Evolutionary conservation across 2,888 invertebrate species (phyloP), one percentile per base, ranked within the genome.

Genomic region (Dicycla oo): DNA sequence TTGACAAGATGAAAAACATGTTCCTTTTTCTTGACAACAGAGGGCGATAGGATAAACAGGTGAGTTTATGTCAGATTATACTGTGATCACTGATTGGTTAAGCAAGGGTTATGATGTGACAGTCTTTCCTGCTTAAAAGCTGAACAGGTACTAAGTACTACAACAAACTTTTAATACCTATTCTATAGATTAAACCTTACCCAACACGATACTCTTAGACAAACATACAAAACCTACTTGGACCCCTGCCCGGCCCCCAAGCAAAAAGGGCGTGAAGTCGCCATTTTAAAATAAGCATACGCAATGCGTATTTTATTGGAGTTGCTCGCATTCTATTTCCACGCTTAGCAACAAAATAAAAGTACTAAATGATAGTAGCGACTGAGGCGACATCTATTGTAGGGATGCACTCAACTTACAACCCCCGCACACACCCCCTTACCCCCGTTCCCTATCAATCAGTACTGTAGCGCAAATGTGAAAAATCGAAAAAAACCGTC

Each of bases 401-500:
- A 71, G 58, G 61, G 62, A 72, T 86, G 86, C 84, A 86, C 77
- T 86, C 60, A 76, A 86, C 80, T 51, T n/a, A n/a, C 26, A 53
- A 57, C 61, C 56, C 53, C 34, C 53, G 49, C 26, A 30, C 34
- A 47, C 65, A 18, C 47, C 40, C n/a, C 23, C 62, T n/a, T 62
- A 54, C 49, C 66, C 75, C 58, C 60, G 38, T 63, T 73, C 75
- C 81, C 83, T 83, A 91, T 92, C 91, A 93, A 93, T 93, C 92
- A 93, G 91, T 81, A 87, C 86, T 87, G 89, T 88, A 89, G 87
- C 87, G 86, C 88, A 90, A 91, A 91, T 90, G 89, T 91, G 88
- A 91, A 91, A 92, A 92, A 90, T 90, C 88, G 88, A 92, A 91
- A 91, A 91, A 89, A 88, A 86, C 75, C 85, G 84, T 85, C 88